A percentile compares a stretch with the other conserved stretches of the same genome.
Evolutionary conservation across 1,140 invertebrate genomes (phyloP).

Genomic region (Diorhabda carinulata): DNA sequence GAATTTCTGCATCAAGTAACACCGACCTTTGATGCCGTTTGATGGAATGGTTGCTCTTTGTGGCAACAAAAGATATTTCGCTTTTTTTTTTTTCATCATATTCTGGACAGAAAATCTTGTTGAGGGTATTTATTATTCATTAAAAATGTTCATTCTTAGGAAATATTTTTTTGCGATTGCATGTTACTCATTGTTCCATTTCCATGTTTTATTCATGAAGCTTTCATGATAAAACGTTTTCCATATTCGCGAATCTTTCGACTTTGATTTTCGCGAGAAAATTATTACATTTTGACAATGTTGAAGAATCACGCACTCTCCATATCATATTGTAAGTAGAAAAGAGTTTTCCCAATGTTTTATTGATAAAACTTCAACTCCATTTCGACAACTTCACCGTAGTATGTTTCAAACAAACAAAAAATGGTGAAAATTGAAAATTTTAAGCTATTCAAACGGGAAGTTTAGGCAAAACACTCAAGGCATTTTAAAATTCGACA

Average conservation of each 20-base stretch:
- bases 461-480: too few relatives aligned
- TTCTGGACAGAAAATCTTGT: too few relatives aligned
- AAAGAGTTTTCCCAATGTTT: background rate
- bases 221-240: background rate
- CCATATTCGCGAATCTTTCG: background rate
- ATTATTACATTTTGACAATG: background rate
- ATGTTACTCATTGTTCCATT: background rate
- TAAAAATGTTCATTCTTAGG: background rate
- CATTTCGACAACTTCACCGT: too few relatives aligned
- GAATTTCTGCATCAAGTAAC: too few relatives aligned
- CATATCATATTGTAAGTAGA: background rate
- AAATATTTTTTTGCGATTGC: background rate
- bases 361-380: background rate
- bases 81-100: too few relatives aligned
- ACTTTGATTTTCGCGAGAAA: background rate
- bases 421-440: too few relatives aligned
- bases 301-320: background rate
- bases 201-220: background rate
- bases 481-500: too few relatives aligned
- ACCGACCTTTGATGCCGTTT: too few relatives aligned
- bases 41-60: too few relatives aligned
- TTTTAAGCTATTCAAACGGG: too few relatives aligned
- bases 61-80: too few relatives aligned
- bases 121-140: background rate
- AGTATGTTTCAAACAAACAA: too few relatives aligned